A percentile compares a stretch with the other conserved stretches of the same genome.
phyloP scores from a whole-genome alignment of 2,797 vertebrate genomes.

The Craterocephalus amniculus region DNA sequence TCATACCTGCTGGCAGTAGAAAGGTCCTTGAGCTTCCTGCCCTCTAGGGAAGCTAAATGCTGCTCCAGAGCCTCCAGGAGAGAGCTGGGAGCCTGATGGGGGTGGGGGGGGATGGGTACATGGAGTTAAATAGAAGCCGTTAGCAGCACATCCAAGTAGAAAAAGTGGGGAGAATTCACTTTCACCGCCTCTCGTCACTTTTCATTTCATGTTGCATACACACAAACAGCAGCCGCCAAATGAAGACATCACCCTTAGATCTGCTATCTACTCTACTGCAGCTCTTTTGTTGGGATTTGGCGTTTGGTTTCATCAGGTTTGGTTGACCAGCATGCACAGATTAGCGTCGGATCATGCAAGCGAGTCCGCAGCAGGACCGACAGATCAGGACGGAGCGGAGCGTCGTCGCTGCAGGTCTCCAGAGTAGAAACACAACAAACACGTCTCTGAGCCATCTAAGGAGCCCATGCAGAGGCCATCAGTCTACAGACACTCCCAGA shows the following conservation, averaged over 20 bases:
- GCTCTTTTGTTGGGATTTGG: slow-evolving; percentile 43
- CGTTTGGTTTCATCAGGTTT: slow-evolving; percentile 79
- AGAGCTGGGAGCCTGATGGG: slow-evolving; percentile 88
- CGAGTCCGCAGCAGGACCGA: slow-evolving; percentile 74
- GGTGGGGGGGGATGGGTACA: slow-evolving; percentile 8
- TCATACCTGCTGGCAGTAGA: slow-evolving; percentile 88
- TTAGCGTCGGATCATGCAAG: slow-evolving; percentile 81
- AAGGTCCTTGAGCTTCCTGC: slow-evolving; percentile 91
- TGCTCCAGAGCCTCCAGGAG: slow-evolving; percentile 95
- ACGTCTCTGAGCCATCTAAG: slow-evolving; percentile 59
- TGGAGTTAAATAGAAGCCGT: slow-evolving; percentile 40
- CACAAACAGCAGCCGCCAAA: slow-evolving; percentile 69
- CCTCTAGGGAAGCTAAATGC: slow-evolving; percentile 95
- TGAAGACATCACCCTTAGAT: slow-evolving; percentile 61
- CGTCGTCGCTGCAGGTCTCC: slow-evolving; percentile 59
- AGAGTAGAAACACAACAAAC: slow-evolving; percentile 64
- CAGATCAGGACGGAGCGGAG: slow-evolving; percentile 64
- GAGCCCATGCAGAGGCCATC: slow-evolving; percentile 78
- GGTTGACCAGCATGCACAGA: slow-evolving; percentile 83
- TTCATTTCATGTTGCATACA: slow-evolving; percentile 44
- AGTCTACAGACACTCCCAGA: slow-evolving; percentile 59
- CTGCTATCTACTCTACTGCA: slow-evolving; percentile 53
- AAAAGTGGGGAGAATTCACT: slow-evolving; percentile 48
- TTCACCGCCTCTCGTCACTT: slow-evolving; percentile 35
- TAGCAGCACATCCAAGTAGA: slow-evolving; percentile 47